Evolutionary conservation across 2,888 invertebrate species (phyloP), one percentile per base, ranked within the genome.

Genomic region (Smittia aterrima): DNA sequence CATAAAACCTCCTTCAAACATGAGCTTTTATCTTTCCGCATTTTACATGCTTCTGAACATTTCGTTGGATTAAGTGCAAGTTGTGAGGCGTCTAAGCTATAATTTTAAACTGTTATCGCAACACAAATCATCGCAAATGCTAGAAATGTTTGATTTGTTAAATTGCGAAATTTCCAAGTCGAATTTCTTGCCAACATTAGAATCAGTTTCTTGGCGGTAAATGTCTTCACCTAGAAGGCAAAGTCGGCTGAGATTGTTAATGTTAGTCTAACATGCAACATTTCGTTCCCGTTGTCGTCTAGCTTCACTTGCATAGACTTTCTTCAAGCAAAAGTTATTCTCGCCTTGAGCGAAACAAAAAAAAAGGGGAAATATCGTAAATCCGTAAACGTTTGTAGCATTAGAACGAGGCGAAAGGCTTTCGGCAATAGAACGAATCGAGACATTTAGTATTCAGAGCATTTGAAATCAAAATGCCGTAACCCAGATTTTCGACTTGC

Each of bases 231-330:
- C 54, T 70, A 1, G 20, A 3, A n/a, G 47, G 2, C 2, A 47
- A 16, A 47, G 47, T 58, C 16, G n/a, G 38, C n/a, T n/a, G 66
- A 64, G 24, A n/a, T 66, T 66, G 66, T 38, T 66, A 66, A 66
- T 66, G 38, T 9, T 38, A 11, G 16, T 1, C 20, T 16, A 16
- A 32, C 66, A 66, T 66, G 66, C 66, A 38, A 66, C 13, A 32
- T 32, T 32, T 16, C 47, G 11, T 47, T 47, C 16, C 11, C 47
- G 47, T 38, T 9, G 38, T 13, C 47, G 11, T 47, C n/a, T 47
- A 6, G n/a, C 47, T 47, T 6, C 3, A 6, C 11, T n/a, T 47
- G 47, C 47, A n/a, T 16, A n/a, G 11, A 47, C n/a, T 47, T 11
- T 20, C 16, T 54, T 54, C 2, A 54, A 20, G 54, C 16, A 54